Evolutionary conservation across 2,797 vertebrate genomes (phyloP).

Genomic region (Myotis vivesi): DNA sequence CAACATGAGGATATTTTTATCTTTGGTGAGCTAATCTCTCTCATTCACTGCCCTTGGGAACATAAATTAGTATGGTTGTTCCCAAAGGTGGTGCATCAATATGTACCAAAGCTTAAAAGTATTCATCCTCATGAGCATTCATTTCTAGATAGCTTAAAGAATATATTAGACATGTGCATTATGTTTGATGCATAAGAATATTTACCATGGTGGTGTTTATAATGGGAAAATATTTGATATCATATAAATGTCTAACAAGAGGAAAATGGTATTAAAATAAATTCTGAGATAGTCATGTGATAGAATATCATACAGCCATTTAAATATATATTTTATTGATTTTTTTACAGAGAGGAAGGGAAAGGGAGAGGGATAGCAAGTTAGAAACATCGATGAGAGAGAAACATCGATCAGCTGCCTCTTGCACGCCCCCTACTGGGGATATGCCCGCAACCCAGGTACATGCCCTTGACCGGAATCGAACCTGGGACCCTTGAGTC

Average conservation of each 20-base stretch:
- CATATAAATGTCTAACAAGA: not conserved
- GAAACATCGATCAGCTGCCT: too few species aligned
- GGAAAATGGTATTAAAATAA: constrained; percentile 7
- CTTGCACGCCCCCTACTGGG: too few species aligned
- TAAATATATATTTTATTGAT: too few species aligned
- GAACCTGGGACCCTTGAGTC: too few species aligned
- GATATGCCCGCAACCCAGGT: too few species aligned
- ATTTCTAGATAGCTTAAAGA: not conserved
- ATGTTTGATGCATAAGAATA: not conserved
- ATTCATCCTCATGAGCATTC: not conserved
- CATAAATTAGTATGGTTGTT: not conserved
- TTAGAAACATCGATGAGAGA: too few species aligned
- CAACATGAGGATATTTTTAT: not conserved
- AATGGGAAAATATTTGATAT: constrained; percentile 23
- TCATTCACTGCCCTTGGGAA: not conserved
- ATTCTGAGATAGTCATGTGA: not conserved
- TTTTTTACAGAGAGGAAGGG: too few species aligned
- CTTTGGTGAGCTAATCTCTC: not conserved
- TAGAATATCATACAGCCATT: too few species aligned
- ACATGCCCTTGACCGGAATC: too few species aligned
- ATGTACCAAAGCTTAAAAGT: constrained; percentile 1
- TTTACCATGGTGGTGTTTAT: constrained; percentile 9
- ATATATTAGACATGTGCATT: not conserved
- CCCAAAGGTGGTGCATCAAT: not conserved
- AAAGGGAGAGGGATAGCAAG: too few species aligned